These are phyloP conservation scores for Drosophila orosa DNA, from an alignment of 1,140 invertebrate genomes.

Conservation along the genomic window DNA sequence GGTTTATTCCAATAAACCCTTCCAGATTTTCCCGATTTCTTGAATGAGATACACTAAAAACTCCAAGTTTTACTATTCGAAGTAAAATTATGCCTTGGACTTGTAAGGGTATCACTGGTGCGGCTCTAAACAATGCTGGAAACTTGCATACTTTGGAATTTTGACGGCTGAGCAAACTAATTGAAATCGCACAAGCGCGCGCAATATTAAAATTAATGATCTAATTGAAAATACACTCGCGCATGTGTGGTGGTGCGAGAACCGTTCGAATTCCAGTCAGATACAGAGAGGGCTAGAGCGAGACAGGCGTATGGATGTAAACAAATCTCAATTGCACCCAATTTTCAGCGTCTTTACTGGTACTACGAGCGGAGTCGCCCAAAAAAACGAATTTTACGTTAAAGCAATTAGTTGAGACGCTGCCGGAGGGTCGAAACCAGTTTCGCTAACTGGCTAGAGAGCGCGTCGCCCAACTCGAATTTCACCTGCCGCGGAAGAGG, in stretches of 20 bases:
- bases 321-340: constrained; percentile 32
- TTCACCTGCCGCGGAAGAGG: constrained; percentile 52
- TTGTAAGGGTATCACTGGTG: constrained; percentile 9
- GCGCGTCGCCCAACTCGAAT: constrained; percentile 12
- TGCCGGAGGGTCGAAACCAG: constrained; percentile 23
- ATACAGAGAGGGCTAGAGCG: constrained; percentile 15
- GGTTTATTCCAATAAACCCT: too few relatives aligned
- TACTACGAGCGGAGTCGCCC: not conserved
- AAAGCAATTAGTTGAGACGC: constrained; percentile 4
- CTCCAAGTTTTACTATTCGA: too few relatives aligned
- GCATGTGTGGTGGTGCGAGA: constrained; percentile 26
- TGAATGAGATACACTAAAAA: too few relatives aligned
- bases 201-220: constrained; percentile 76
- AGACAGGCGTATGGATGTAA: constrained; percentile 35
- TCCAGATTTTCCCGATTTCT: too few relatives aligned
- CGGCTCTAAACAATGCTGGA: too few relatives aligned
- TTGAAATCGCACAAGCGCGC: constrained; percentile 66
- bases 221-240: constrained; percentile 68
- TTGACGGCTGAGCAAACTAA: constrained; percentile 45
- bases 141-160: constrained; percentile 17
- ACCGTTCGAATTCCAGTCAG: constrained; percentile 50
- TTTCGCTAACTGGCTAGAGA: constrained; percentile 9
- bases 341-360: constrained; percentile 10
- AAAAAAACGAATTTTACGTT: not conserved
- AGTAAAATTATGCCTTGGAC: constrained; percentile 1